phyloP scores from a whole-genome alignment of 2,797 vertebrate genomes.

The Tolypeutes matacus region DNA sequence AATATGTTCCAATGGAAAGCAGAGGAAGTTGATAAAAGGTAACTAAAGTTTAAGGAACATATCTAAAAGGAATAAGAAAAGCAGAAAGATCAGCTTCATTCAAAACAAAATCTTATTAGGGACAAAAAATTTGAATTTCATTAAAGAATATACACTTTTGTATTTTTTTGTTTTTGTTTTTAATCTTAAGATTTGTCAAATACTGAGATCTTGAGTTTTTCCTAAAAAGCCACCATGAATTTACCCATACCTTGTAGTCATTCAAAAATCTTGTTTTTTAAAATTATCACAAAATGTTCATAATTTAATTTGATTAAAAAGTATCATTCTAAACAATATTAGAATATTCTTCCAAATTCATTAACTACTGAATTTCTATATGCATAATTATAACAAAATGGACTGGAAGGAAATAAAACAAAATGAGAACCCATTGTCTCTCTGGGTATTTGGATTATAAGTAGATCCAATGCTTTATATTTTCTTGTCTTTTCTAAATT shows the following conservation, averaged over 20 bases:
- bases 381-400: background rate
- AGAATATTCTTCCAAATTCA: background rate
- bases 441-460: background rate
- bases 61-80: background rate
- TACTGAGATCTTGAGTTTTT: background rate
- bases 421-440: background rate
- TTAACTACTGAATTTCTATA: background rate
- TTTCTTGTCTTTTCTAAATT: slow-evolving; percentile 9
- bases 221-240: background rate
- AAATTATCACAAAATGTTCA: background rate
- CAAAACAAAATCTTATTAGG: slow-evolving; percentile 33
- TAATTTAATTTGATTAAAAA: slow-evolving; percentile 15
- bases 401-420: background rate
- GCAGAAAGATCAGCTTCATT: background rate
- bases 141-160: background rate
- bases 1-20: background rate
- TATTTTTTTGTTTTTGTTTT: slow-evolving; percentile 46
- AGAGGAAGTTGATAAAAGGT: background rate
- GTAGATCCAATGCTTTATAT: background rate
- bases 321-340: background rate
- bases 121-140: slow-evolving; percentile 49
- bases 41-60: background rate
- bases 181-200: slow-evolving; percentile 15
- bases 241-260: background rate
- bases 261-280: slow-evolving; percentile 46